A percentile compares a stretch with the other conserved stretches of the same genome.
These are phyloP conservation scores for Ictalurus punctatus DNA, from an alignment of 2,113 vertebrate species.

Conservation along the genomic window DNA sequence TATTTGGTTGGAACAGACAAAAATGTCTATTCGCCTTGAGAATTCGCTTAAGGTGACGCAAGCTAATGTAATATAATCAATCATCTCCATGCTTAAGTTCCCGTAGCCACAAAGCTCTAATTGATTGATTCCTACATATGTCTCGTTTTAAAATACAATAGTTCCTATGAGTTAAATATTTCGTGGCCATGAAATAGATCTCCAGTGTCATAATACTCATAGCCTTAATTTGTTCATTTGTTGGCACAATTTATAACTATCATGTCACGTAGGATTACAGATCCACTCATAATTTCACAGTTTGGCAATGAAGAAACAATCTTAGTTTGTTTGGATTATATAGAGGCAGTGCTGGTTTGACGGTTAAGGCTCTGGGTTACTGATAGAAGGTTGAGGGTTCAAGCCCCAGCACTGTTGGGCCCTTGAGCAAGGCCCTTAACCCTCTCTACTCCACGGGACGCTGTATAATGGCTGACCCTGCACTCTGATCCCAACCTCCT, in stretches of 20 bases:
- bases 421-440: too few relatives aligned
- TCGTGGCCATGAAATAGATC: background rate
- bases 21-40: background rate
- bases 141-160: background rate
- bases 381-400: too few relatives aligned
- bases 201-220: background rate
- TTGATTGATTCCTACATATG: background rate
- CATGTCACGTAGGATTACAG: background rate
- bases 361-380: too few relatives aligned
- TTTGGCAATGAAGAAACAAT: background rate
- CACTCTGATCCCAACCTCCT: too few relatives aligned
- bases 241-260: background rate
- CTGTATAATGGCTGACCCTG: too few relatives aligned
- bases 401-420: too few relatives aligned
- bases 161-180: background rate
- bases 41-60: background rate
- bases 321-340: too few relatives aligned
- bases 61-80: background rate
- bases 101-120: background rate
- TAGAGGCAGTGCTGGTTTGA: too few relatives aligned
- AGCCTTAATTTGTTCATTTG: background rate
- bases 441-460: too few relatives aligned
- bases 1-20: background rate
- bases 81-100: background rate
- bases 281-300: background rate